Base-by-base conservation (phyloP, 2,888 invertebrate species). In the Chrysolina americana region DNA sequence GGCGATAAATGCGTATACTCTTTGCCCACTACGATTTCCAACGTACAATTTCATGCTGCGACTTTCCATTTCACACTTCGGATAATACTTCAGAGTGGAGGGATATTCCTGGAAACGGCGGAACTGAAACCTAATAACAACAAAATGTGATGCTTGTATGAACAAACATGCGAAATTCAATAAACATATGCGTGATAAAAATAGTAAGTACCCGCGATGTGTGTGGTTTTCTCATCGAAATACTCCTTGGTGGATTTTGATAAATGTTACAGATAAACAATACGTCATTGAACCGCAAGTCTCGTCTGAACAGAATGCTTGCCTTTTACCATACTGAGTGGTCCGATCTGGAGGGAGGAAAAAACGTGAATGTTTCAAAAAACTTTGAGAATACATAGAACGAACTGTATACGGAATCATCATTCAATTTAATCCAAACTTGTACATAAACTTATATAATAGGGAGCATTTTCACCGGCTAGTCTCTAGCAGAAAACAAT, bases 111-210 rank as follows among this genome's bases (percentile, higher is more conserved):
- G 28, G 59, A 28, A 28, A 59, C n/a, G 59, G 59, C 59, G 59
- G 59, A 59, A 59, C 59, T 36, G 36, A 28, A 36, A 59, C 36
- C 59, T 59, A 28, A 36, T 59, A 59, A 59, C 41, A 44, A 63
- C 64, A 65, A 44, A 36, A 48, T 13, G 47, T 44, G 23, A 65
- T 48, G 65, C 47, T 21, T 48, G 44, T 47, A 41, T n/a, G 59
- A 59, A 23, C 23, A 65, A 65, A 47, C 65, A 65, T 23, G 65
- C 65, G 21, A 44, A 65, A 65, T 65, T 65, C 65, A 65, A 65
- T 65, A 48, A 65, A 65, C 65, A 65, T 28, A 23, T 65, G 28
- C 47, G 2, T 10, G 62, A 23, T 65, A 65, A 19, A 65, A 65
- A 65, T 65, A 65, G 65, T 56, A 21, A 48, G 48, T 56, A 36